Evolutionary conservation across 1,140 invertebrate genomes (phyloP), one percentile per base, ranked within the genome.

Genomic region (Eufriesea mexicana): DNA sequence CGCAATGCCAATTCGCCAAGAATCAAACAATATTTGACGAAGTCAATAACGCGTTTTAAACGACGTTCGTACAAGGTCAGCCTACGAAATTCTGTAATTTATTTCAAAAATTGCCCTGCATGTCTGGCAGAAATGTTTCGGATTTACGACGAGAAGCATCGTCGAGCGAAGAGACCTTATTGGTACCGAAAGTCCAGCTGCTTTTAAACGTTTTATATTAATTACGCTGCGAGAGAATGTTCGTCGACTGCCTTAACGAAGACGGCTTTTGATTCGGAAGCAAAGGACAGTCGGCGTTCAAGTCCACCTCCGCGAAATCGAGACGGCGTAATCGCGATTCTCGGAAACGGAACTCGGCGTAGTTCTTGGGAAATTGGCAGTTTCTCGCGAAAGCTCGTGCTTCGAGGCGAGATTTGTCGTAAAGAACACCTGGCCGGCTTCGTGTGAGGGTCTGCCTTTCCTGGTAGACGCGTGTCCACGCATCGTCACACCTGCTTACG

Each of bases 401-500:
- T 47, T 5, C 67, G 72, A 85, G 83, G 83, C 79, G 84, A 87
- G 88, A 90, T 91, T 83, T 68, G 88, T 78, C 85, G 90, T 92
- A 92, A 94, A 93, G 89, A 91, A 91, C 92, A 93, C 92, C 92
- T 92, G 93, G 88, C 84, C 82, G 81, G 70, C 74, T 85, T 74
- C 84, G 86, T 83, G 81, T 77, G 82, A 87, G 86, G 78, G 78
- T 76, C 68, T 79, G 80, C 70, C 87, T 91, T 94, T 93, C 93
- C 91, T 90, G 90, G 93, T 93, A 93, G 90, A 93, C 91, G 93
- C 93, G 93, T 94, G 93, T 94, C 91, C 91, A 85, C 89, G 93
- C 93, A 94, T 94, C 93, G 93, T 94, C 93, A 94, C 93, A 94
- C 93, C 92, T 94, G 92, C 93, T 94, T 94, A 93, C 89, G 91